These are phyloP conservation scores for Neoaliturus tenellus DNA, from an alignment of 2,888 invertebrate species.

Conservation along the genomic window DNA sequence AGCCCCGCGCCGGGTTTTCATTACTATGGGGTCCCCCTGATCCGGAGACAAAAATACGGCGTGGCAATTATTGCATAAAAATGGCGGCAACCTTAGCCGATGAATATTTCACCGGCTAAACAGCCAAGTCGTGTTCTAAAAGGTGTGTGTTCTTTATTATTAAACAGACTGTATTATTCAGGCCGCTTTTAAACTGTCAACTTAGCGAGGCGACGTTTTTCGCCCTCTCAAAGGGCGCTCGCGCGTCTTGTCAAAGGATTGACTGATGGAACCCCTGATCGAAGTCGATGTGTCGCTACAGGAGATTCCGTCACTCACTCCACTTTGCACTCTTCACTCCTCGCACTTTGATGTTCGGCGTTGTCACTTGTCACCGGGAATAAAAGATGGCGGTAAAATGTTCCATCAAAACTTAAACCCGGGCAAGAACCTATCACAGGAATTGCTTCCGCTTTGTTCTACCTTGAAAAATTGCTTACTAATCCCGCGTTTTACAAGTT, in stretches of 20 bases:
- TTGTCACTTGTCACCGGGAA: constrained; percentile 5
- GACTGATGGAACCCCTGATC: constrained; percentile 47
- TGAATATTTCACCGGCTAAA: constrained; percentile 59
- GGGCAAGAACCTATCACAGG: neutral
- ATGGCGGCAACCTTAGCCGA: constrained; percentile 51
- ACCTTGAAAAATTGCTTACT: too few relatives aligned
- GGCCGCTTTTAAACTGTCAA: constrained; percentile 67
- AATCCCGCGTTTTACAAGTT: too few relatives aligned
- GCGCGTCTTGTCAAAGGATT: constrained; percentile 55
- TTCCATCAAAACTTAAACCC: constrained; percentile 26
- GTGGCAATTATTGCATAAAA: constrained; percentile 47
- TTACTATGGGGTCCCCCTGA: constrained; percentile 42
- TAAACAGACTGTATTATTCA: constrained; percentile 64
- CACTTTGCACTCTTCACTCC: neutral
- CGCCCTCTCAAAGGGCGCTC: constrained; percentile 52
- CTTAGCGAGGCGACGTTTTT: constrained; percentile 61
- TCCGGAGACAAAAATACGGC: constrained; percentile 43
- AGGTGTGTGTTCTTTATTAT: constrained; percentile 59
- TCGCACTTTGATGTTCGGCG: constrained; percentile 14
- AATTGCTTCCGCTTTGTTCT: neutral
- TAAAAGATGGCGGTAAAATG: neutral
- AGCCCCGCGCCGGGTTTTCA: constrained; percentile 47
- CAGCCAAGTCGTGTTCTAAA: constrained; percentile 59
- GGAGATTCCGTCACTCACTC: neutral
- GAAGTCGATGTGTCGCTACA: neutral